phyloP scores from a whole-genome alignment of 2,113 vertebrate genomes.

The Pavo muticus region DNA sequence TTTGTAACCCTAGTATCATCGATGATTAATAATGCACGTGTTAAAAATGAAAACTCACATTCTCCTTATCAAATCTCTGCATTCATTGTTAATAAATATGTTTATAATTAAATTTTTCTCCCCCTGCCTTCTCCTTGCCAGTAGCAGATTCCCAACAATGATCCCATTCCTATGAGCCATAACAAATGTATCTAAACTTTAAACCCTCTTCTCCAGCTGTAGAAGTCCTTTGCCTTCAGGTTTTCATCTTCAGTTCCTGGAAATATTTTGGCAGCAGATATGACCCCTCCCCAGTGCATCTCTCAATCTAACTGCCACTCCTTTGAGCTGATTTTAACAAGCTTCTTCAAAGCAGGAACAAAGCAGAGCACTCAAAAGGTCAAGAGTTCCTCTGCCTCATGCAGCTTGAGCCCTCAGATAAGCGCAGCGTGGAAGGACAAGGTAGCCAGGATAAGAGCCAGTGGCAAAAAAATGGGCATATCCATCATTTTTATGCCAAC shows the following conservation, averaged over 20 bases:
- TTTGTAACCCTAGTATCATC: conserved; percentile 4
- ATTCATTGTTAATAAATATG: conserved; percentile 8
- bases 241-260: conserved; percentile 16
- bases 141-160: conserved; percentile 1
- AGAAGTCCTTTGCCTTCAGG: not conserved
- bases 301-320: not conserved
- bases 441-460: not conserved
- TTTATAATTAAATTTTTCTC: conserved; percentile 45
- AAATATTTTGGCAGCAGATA: conserved; percentile 22
- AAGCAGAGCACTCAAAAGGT: not conserved
- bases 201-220: conserved; percentile 23
- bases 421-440: not conserved
- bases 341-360: conserved; percentile 1
- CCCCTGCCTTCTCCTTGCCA: not conserved
- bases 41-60: conserved; percentile 38
- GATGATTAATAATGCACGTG: conserved; percentile 15
- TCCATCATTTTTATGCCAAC: not conserved
- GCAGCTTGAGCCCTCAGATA: not conserved
- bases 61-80: not conserved
- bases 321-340: not conserved
- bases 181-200: conserved; percentile 11
- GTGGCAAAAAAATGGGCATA: not conserved
- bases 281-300: not conserved
- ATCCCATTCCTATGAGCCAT: not conserved
- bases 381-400: not conserved